Percentiles rank a stretch among this genome's conserved stretches.
Conservation (phyloP, 2,113 vertebrate genomes). For the Sarotherodon lohbergeri region DNA sequence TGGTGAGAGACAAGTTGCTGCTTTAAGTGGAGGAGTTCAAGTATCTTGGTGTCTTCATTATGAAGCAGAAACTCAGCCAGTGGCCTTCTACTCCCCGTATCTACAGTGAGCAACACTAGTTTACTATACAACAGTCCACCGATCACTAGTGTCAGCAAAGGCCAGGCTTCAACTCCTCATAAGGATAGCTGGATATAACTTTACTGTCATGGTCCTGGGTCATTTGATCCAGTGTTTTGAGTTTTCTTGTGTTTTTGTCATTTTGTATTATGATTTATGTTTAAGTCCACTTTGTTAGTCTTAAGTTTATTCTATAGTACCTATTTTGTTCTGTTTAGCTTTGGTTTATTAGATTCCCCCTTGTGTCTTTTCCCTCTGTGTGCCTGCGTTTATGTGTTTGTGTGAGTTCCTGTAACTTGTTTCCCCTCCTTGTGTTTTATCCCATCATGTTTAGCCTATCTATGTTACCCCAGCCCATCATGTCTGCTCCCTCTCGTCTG, state of each 20-base stretch:
- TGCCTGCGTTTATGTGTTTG: not conserved
- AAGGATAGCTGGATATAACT: not conserved
- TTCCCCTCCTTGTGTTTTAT: not conserved
- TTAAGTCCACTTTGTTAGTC: not conserved
- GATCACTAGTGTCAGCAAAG: not conserved
- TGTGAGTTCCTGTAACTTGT: not conserved
- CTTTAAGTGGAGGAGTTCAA: not conserved
- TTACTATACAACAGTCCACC: not conserved
- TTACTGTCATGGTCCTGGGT: not conserved
- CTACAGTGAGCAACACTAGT: not conserved
- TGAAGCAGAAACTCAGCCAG: not conserved
- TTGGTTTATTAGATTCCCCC: not conserved
- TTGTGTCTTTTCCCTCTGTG: not conserved
- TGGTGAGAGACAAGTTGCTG: not conserved
- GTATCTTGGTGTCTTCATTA: not conserved
- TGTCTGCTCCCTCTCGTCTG: not conserved
- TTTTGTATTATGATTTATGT: not conserved
- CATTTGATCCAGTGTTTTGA: not conserved
- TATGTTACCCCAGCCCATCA: not conserved
- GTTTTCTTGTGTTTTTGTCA: not conserved
- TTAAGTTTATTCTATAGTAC: not conserved
- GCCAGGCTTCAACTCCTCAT: not conserved
- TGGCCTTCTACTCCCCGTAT: fast-evolving
- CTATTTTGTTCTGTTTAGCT: not conserved
- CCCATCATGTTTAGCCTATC: not conserved